Evolutionary conservation across 2,888 invertebrate species (phyloP).

Genomic region (Disparrhopalites patrizii): DNA sequence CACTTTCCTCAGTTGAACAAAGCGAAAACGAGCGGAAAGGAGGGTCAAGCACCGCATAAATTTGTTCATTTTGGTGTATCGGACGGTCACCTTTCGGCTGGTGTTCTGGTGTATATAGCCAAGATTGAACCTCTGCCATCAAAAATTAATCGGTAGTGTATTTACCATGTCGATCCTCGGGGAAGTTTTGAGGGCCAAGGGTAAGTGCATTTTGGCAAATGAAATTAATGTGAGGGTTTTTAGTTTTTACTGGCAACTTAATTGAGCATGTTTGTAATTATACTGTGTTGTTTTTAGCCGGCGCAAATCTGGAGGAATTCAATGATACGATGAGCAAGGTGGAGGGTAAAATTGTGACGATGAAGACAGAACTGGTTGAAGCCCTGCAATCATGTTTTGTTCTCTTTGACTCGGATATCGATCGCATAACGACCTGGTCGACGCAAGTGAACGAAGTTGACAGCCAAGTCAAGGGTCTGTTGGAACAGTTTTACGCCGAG

Average conservation of each 20-base stretch:
- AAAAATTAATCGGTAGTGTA: neutral
- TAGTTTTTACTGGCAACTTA: neutral
- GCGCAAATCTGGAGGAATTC: conserved; percentile 33
- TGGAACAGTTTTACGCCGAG: conserved; percentile 27
- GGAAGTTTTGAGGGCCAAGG: conserved; percentile 39
- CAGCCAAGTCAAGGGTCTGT: conserved; percentile 24
- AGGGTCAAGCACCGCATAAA: too few species aligned
- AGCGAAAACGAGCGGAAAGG: too few species aligned
- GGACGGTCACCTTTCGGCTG: too few species aligned
- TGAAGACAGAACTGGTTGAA: conserved; percentile 38
- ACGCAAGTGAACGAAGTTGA: conserved; percentile 35
- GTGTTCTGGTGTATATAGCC: too few species aligned
- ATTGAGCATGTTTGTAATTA: neutral
- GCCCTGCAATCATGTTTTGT: conserved; percentile 37
- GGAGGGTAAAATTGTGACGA: conserved; percentile 28
- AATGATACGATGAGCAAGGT: conserved; percentile 31
- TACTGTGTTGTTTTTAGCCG: conserved; percentile 28
- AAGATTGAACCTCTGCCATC: neutral
- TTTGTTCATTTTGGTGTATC: too few species aligned
- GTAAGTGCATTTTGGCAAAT: conserved; percentile 23
- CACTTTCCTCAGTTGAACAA: too few species aligned
- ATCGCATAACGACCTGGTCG: conserved; percentile 42
- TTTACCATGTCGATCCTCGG: conserved; percentile 33
- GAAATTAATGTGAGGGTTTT: neutral
- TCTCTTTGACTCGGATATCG: conserved; percentile 38